phyloP scores from a whole-genome alignment of 2,113 vertebrate genomes.

The Dascyllus trimaculatus region DNA sequence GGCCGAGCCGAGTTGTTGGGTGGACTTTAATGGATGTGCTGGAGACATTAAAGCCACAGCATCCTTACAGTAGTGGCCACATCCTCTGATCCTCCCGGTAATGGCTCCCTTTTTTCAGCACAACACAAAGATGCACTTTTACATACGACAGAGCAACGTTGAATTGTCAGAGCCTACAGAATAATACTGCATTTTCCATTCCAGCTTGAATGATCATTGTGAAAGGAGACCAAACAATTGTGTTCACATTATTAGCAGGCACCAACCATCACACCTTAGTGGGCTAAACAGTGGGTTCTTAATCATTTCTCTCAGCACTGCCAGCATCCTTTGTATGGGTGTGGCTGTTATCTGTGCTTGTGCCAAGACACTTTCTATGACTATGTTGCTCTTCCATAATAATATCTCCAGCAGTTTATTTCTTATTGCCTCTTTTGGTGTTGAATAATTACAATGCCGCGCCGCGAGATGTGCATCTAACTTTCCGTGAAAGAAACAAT shows the following conservation, averaged over 20 bases:
- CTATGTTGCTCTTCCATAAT: not conserved
- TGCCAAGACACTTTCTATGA: not conserved
- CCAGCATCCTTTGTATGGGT: slow-evolving; percentile 16
- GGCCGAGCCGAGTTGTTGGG: slow-evolving; percentile 36
- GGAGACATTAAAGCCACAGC: slow-evolving; percentile 46
- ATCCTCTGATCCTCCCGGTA: slow-evolving; percentile 32
- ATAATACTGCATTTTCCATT: slow-evolving; percentile 13
- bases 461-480: not conserved
- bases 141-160: slow-evolving; percentile 17
- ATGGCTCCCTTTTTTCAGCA: slow-evolving; percentile 22
- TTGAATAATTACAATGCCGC: no score
- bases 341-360: slow-evolving; percentile 2
- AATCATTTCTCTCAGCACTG: not conserved
- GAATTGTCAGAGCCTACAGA: not conserved
- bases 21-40: slow-evolving; percentile 45
- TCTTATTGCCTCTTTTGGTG: not conserved
- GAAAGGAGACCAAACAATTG: not conserved
- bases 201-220: not conserved
- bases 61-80: slow-evolving; percentile 25
- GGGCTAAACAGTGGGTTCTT: not conserved
- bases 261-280: slow-evolving; percentile 5
- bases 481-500: not conserved
- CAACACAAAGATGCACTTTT: slow-evolving; percentile 29
- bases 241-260: slow-evolving; percentile 3
- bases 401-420: slow-evolving; percentile 4